Base-by-base conservation (phyloP, 2,113 vertebrate genomes). In the Bagarius yarrelli region DNA sequence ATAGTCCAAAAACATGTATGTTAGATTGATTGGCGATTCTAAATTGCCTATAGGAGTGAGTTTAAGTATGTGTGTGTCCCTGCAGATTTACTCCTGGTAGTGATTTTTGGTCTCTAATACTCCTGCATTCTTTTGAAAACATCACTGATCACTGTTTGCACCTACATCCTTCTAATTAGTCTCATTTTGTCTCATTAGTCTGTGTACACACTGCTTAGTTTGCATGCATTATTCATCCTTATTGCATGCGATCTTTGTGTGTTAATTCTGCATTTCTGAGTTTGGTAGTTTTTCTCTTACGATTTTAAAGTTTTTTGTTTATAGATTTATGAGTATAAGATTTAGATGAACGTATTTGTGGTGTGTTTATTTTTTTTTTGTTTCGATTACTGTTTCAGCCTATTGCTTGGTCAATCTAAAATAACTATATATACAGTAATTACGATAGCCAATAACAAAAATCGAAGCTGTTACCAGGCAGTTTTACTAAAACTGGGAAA, bases 141-240 rank as follows among this genome's bases (percentile, higher is more conserved):
- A 25, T 50, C 67, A 50, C 47, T 71, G 25, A 71, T 53, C 16
- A 72, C 70, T 72, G 25, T 52, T 72, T 72, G 25, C 70, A 72
- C 70, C 70, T 53, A 50, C 18, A 4, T 21, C 70, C 52, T 72
- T 15, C n/a, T 72, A 72, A 72, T 53, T 72, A 72, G 18, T 55
- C 50, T 53, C 70, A 53, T 72, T 72, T 53, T 72, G 27, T 53
- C 47, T 72, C 47, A 72, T 72, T 72, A 72, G 8, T 27, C 50
- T 72, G 70, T 53, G 50, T 72, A 53, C 5, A 72, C 70, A 72
- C 50, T 18, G 30, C 27, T 32, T 52, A 21, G 70, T 30, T 72
- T 53, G 70, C 19, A 32, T 32, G 70, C 50, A 52, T 71, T 71
- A 52, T 18, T 52, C 36, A 40, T 40, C 36, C 36, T 40, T 40